These are phyloP conservation scores for Phaethon lepturus DNA, from an alignment of 2,113 vertebrate species.

Conservation along the genomic window DNA sequence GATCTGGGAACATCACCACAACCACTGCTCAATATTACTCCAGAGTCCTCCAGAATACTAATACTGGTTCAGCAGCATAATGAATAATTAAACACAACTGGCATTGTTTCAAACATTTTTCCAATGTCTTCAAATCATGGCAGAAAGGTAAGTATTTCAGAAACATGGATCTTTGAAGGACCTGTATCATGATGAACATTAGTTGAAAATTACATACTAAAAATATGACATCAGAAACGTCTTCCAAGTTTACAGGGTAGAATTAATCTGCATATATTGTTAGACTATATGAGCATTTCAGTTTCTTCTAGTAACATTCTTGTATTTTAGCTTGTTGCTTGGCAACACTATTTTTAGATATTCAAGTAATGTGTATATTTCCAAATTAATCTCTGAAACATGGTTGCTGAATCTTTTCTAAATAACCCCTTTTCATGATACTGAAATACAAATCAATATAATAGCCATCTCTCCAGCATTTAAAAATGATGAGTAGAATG, in stretches of 20 bases:
- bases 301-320: conserved; percentile 16
- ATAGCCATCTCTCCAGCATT: background rate
- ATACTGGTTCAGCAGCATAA: conserved; percentile 27
- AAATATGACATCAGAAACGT: conserved; percentile 5
- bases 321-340: conserved; percentile 61
- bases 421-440: conserved; percentile 11
- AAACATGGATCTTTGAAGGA: conserved; percentile 18
- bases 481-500: conserved; percentile 19
- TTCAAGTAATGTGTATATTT: conserved; percentile 50
- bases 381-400: conserved; percentile 59
- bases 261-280: conserved; percentile 19
- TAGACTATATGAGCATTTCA: background rate
- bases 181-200: background rate
- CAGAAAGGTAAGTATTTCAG: conserved; percentile 21
- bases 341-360: conserved; percentile 57
- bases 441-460: conserved; percentile 27
- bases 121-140: background rate
- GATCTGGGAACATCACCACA: conserved; percentile 51
- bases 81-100: conserved; percentile 68
- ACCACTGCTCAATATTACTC: conserved; percentile 39
- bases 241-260: background rate
- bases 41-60: conserved; percentile 56
- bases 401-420: conserved; percentile 18
- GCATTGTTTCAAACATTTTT: conserved; percentile 44
- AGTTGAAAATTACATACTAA: background rate